A percentile compares a stretch with the other conserved stretches of the same genome.
These are phyloP conservation scores for Anneissia japonica DNA, from an alignment of 35 echinoderm and acorn worm species.

Conservation along the genomic window DNA sequence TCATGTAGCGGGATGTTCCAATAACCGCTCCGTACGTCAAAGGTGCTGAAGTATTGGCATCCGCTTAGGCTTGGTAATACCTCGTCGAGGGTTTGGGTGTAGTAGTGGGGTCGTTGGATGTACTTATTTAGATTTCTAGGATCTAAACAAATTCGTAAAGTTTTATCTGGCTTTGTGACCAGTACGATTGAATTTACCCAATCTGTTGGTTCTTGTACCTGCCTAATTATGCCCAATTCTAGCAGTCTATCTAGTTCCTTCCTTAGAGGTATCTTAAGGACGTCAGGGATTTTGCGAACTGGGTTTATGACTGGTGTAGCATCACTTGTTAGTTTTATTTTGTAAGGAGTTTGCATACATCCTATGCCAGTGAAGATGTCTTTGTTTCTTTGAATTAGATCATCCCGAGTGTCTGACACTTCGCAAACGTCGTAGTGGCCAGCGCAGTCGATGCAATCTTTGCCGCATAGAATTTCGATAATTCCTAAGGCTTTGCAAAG, in stretches of 20 bases:
- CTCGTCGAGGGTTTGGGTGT: conserved; percentile 21
- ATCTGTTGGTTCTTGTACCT: conserved; percentile 8
- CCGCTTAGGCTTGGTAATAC: conserved; percentile 6
- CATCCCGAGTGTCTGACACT: not conserved
- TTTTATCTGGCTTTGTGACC: conserved; percentile 14
- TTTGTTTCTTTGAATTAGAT: conserved; percentile 22
- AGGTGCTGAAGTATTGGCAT: not conserved
- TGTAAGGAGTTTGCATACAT: not conserved
- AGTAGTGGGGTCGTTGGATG: not conserved
- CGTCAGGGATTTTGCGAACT: conserved; percentile 10
- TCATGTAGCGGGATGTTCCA: not conserved
- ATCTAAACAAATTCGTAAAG: conserved; percentile 9
- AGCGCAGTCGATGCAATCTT: too few species aligned
- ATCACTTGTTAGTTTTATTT: conserved; percentile 20
- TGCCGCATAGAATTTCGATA: too few species aligned
- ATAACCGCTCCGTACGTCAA: conserved; percentile 2
- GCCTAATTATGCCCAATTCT: conserved; percentile 13
- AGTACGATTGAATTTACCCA: not conserved
- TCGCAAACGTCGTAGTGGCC: too few species aligned
- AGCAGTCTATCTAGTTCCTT: conserved; percentile 17
- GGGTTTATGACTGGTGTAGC: conserved; percentile 26
- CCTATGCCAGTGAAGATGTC: conserved; percentile 21
- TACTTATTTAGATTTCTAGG: not conserved
- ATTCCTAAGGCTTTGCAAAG: too few species aligned
- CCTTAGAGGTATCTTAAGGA: conserved; percentile 19